Evolutionary conservation across 2,797 vertebrate genomes (phyloP).

Genomic region (Anolis apletophallus): DNA sequence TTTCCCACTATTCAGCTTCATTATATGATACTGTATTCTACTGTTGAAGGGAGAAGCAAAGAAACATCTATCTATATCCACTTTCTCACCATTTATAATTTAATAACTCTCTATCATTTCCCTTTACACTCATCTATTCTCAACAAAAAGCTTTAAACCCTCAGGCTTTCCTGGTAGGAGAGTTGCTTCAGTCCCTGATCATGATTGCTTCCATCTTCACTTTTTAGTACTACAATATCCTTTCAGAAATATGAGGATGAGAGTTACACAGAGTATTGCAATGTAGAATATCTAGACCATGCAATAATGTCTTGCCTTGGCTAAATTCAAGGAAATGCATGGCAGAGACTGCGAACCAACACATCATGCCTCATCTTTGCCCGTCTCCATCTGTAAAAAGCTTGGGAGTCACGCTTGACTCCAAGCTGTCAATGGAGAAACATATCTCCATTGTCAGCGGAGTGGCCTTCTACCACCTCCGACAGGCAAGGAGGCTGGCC

Average conservation of each 20-base stretch:
- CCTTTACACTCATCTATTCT: neutral
- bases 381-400: too few relatives aligned
- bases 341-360: neutral
- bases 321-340: neutral
- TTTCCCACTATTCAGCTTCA: neutral
- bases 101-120: neutral
- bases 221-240: neutral
- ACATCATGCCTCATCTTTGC: neutral
- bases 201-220: too few relatives aligned
- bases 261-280: neutral
- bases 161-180: neutral
- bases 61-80: neutral
- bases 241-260: neutral
- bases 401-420: too few relatives aligned
- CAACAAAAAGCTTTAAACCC: neutral
- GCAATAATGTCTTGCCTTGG: neutral
- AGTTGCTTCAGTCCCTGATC: neutral
- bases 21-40: too few relatives aligned
- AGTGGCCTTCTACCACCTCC: too few relatives aligned
- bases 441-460: too few relatives aligned
- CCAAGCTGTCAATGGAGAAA: too few relatives aligned
- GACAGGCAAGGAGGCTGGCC: too few relatives aligned
- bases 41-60: neutral
- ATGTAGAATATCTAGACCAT: neutral
- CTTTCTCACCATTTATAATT: neutral